Evolutionary conservation across 2,113 vertebrate species (phyloP).

Genomic region (Camelus dromedarius): DNA sequence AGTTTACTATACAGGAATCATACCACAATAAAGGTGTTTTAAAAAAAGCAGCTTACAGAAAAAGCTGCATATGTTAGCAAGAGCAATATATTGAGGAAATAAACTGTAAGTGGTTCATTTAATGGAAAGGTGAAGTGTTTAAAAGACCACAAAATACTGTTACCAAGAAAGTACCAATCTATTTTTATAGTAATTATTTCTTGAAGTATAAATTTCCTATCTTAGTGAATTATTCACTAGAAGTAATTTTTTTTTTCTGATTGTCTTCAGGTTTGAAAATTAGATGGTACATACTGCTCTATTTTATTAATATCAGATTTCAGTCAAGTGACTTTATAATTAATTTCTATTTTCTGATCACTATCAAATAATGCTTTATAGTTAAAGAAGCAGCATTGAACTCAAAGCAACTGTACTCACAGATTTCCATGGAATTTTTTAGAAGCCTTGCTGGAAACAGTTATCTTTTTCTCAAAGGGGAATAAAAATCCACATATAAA

Average conservation of each 20-base stretch:
- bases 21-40: too few species aligned
- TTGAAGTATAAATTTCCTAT: not conserved
- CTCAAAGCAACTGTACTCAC: slow-evolving; percentile 83
- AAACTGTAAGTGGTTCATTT: slow-evolving; percentile 21
- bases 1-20: too few species aligned
- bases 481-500: slow-evolving; percentile 80
- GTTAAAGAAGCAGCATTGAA: slow-evolving; percentile 1
- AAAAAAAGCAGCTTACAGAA: not conserved
- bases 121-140: slow-evolving; percentile 13
- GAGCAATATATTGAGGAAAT: slow-evolving; percentile 24
- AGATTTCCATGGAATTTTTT: slow-evolving; percentile 83
- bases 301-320: slow-evolving; percentile 43
- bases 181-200: slow-evolving; percentile 18
- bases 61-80: not conserved
- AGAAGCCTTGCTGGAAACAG: slow-evolving; percentile 85
- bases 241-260: not conserved
- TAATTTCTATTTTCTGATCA: slow-evolving; percentile 38
- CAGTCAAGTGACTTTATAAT: slow-evolving; percentile 32
- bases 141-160: not conserved
- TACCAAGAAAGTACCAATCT: not conserved
- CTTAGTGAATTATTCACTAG: not conserved
- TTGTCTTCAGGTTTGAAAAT: slow-evolving; percentile 44
- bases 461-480: slow-evolving; percentile 84
- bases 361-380: slow-evolving; percentile 2
- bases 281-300: not conserved